These are phyloP conservation scores for Megalops atlanticus DNA, from an alignment of 2,113 vertebrate genomes.

Conservation along the genomic window DNA sequence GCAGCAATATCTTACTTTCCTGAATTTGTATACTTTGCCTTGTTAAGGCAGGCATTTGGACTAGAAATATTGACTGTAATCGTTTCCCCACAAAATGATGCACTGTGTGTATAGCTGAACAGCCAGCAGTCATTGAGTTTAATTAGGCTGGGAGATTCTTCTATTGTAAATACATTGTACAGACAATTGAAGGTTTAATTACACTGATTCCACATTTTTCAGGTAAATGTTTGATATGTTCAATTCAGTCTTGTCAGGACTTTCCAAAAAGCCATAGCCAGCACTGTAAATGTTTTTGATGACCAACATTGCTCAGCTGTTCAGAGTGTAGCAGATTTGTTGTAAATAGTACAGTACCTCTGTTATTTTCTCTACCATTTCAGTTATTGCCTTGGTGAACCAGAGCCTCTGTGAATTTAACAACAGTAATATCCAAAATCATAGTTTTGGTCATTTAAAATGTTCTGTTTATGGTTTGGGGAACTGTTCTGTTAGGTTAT, in stretches of 20 bases:
- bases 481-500: background rate
- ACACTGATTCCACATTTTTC: background rate
- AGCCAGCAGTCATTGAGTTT: background rate
- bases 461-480: background rate
- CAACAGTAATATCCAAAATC: background rate
- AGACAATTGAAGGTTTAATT: background rate
- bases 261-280: background rate
- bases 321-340: background rate
- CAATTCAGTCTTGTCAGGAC: background rate
- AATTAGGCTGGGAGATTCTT: background rate
- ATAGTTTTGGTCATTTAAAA: background rate
- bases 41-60: background rate
- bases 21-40: background rate
- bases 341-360: background rate
- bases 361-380: background rate
- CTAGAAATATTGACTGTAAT: background rate
- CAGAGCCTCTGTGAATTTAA: background rate
- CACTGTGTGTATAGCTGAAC: background rate
- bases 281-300: background rate
- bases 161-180: slow-evolving; percentile 16
- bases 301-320: background rate
- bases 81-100: background rate
- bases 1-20: too few species aligned
- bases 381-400: background rate
- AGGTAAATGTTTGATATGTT: background rate